phyloP scores from a whole-genome alignment of 2,888 invertebrate genomes.

The Diarsia brunnea region DNA sequence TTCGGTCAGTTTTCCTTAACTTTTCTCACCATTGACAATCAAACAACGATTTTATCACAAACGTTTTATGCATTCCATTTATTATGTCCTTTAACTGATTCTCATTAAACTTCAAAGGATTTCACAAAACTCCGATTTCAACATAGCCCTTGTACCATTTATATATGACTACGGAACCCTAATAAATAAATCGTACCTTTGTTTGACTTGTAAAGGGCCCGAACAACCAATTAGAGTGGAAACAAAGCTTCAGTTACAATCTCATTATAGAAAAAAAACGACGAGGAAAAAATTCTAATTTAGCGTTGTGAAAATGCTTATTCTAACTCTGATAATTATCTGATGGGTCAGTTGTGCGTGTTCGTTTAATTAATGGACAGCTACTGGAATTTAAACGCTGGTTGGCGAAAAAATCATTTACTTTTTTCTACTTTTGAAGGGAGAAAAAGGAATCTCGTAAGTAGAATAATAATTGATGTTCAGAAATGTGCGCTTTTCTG shows the following conservation, averaged over 20 bases:
- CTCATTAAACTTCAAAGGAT: constrained; percentile 14
- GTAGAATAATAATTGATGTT: constrained; percentile 7
- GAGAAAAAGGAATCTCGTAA: constrained; percentile 4
- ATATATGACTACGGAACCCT: constrained; percentile 32
- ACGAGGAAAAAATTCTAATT: constrained; percentile 32
- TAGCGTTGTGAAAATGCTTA: constrained; percentile 49
- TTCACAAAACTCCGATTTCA: constrained; percentile 3
- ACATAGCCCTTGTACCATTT: constrained; percentile 11
- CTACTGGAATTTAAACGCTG: constrained; percentile 41
- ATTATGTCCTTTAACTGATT: not conserved
- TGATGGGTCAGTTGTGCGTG: constrained; percentile 50
- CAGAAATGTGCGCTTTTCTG: not conserved
- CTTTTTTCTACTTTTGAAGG: constrained; percentile 10
- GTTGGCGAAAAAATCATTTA: constrained; percentile 3
- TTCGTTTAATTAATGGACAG: constrained; percentile 51
- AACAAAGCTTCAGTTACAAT: constrained; percentile 58
- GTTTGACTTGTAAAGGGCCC: constrained; percentile 58
- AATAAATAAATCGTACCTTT: constrained; percentile 61
- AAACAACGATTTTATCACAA: not conserved
- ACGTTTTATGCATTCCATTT: not conserved
- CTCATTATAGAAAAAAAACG: constrained; percentile 58
- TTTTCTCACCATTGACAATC: not conserved
- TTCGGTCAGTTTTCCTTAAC: not conserved
- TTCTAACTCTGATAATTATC: constrained; percentile 56
- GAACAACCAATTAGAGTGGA: constrained; percentile 61